phyloP scores from a whole-genome alignment of 2,797 vertebrate species.

The Amphiprion clarkii region DNA sequence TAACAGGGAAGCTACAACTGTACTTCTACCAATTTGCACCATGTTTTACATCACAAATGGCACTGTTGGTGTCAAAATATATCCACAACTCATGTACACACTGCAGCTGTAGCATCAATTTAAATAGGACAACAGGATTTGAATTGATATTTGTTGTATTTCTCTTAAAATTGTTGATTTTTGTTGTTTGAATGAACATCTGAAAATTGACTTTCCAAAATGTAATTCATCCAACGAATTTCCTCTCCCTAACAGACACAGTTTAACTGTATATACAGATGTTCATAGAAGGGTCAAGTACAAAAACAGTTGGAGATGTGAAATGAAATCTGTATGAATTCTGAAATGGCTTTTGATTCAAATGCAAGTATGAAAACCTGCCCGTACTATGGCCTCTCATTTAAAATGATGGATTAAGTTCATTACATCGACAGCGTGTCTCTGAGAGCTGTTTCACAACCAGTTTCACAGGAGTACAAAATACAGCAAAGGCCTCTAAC shows the following conservation, averaged over 20 bases:
- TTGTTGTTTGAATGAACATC: background rate
- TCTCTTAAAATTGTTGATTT: conserved; percentile 6
- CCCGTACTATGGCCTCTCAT: conserved; percentile 4
- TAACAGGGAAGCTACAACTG: background rate
- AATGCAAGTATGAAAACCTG: background rate
- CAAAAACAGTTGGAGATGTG: background rate
- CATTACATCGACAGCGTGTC: conserved; percentile 13
- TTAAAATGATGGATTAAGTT: conserved; percentile 33
- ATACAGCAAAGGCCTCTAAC: conserved; percentile 6
- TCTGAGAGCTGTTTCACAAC: conserved; percentile 24
- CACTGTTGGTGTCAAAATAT: too few species aligned
- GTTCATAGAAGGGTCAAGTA: background rate
- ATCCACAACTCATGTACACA: background rate
- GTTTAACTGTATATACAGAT: background rate
- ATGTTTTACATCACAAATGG: background rate
- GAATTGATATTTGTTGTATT: conserved; percentile 5
- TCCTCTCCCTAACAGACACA: background rate
- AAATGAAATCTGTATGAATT: conserved; percentile 13
- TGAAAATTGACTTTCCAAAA: background rate
- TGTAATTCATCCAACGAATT: background rate
- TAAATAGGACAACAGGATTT: conserved; percentile 4
- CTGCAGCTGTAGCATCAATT: conserved; percentile 17
- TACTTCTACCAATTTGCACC: conserved; percentile 6
- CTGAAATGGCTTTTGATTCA: conserved; percentile 25
- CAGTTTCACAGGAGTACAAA: conserved; percentile 8